Evolutionary conservation across 2,797 vertebrate genomes (phyloP).

Genomic region (Argyrosomus regius): DNA sequence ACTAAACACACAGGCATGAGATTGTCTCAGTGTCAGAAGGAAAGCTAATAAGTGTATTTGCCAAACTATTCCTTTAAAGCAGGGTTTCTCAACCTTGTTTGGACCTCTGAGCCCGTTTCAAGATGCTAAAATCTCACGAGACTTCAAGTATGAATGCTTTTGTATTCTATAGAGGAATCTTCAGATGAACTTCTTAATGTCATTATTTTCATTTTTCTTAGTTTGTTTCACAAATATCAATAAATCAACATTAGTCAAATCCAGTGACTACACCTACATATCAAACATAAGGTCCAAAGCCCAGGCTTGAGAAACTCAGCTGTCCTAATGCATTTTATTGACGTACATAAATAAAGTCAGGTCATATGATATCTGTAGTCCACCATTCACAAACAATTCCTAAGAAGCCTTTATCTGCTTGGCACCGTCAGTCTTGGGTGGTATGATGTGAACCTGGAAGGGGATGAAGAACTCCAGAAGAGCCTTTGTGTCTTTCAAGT

Average conservation of each 20-base stretch:
- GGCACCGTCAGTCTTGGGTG: slow-evolving; percentile 67
- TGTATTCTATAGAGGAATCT: not conserved
- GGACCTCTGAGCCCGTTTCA: not conserved
- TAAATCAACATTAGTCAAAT: too few relatives aligned
- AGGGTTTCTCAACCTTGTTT: not conserved
- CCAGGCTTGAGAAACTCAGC: slow-evolving; percentile 1
- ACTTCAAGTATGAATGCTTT: not conserved
- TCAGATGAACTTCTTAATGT: not conserved
- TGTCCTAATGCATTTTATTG: not conserved
- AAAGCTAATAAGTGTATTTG: not conserved
- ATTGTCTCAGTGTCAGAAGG: not conserved
- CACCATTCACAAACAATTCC: slow-evolving; percentile 7
- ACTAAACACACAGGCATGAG: too few relatives aligned
- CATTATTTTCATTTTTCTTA: not conserved
- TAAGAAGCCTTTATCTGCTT: slow-evolving; percentile 85
- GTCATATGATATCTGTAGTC: not conserved
- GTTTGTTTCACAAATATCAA: not conserved
- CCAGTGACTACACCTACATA: not conserved
- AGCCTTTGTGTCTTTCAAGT: slow-evolving; percentile 88
- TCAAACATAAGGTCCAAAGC: slow-evolving; percentile 6
- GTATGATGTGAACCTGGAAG: slow-evolving; percentile 88
- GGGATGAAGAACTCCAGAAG: slow-evolving; percentile 90
- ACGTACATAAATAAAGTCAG: slow-evolving; percentile 32
- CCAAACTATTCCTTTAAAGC: slow-evolving; percentile 6
- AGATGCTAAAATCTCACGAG: not conserved